These are phyloP conservation scores for Sakesphorus luctuosus DNA, from an alignment of 2,113 vertebrate genomes.

Conservation along the genomic window DNA sequence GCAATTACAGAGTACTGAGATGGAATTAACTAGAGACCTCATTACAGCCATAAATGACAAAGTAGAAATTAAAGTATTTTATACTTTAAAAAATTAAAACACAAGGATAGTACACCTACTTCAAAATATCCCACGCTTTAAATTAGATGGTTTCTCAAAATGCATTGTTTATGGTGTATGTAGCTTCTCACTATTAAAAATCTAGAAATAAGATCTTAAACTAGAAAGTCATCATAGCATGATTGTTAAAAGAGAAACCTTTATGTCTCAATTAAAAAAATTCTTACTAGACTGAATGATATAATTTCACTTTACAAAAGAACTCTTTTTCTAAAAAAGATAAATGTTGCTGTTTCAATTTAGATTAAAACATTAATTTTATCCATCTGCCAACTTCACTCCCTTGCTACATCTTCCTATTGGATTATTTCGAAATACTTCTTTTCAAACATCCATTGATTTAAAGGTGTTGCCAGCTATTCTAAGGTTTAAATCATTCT, in stretches of 20 bases:
- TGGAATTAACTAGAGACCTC: neutral
- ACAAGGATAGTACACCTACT: neutral
- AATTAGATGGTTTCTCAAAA: neutral
- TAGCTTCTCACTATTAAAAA: neutral
- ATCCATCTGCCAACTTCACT: neutral
- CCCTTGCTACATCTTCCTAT: neutral
- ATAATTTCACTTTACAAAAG: neutral
- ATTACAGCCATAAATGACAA: neutral
- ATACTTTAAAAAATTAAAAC: neutral
- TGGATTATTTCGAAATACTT: neutral
- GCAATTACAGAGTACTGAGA: neutral
- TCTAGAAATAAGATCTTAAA: neutral
- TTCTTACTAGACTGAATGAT: neutral
- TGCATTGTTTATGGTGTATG: neutral
- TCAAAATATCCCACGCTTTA: neutral
- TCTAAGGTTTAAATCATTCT: neutral
- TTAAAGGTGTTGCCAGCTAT: neutral
- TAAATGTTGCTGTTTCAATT: neutral
- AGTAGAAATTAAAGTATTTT: neutral
- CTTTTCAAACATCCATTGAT: neutral
- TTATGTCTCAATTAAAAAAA: neutral
- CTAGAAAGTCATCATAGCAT: neutral
- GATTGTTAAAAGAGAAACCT: neutral
- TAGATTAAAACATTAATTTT: constrained; percentile 15
- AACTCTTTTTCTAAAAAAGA: neutral